Evolutionary conservation across 2,113 vertebrate species (phyloP).

Genomic region (Neoarius graeffei): DNA sequence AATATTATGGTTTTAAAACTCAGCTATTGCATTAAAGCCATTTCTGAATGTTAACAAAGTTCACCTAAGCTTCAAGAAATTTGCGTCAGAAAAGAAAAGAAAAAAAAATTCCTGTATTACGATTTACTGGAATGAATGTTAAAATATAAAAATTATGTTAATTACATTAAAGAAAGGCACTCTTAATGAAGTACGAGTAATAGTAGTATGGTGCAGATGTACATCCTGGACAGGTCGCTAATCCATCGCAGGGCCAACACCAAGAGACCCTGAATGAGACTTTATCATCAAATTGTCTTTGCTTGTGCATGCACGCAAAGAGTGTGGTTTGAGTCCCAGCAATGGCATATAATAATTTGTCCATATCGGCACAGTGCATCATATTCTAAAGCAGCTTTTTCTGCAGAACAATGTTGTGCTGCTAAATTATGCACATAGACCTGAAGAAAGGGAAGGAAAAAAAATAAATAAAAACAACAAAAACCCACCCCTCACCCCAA

Average conservation of each 20-base stretch:
- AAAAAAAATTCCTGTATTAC: not conserved
- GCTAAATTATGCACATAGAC: not conserved
- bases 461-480: too few species aligned
- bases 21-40: not conserved
- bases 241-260: too few species aligned
- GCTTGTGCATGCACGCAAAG: not conserved
- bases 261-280: not conserved
- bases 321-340: not conserved
- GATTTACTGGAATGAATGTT: not conserved
- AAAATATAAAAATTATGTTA: not conserved
- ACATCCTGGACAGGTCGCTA: too few species aligned
- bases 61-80: not conserved
- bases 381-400: not conserved
- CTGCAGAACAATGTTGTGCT: not conserved
- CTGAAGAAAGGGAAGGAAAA: not conserved
- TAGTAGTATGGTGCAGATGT: not conserved
- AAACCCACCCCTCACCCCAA: too few species aligned
- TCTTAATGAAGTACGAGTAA: not conserved
- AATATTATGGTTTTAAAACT: not conserved
- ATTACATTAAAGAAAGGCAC: constrained; percentile 23
- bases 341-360: not conserved
- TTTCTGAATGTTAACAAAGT: not conserved
- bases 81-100: not conserved
- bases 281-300: not conserved
- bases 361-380: not conserved